Conservation (phyloP, 2,888 invertebrate genomes). For the Ophraella communa region DNA sequence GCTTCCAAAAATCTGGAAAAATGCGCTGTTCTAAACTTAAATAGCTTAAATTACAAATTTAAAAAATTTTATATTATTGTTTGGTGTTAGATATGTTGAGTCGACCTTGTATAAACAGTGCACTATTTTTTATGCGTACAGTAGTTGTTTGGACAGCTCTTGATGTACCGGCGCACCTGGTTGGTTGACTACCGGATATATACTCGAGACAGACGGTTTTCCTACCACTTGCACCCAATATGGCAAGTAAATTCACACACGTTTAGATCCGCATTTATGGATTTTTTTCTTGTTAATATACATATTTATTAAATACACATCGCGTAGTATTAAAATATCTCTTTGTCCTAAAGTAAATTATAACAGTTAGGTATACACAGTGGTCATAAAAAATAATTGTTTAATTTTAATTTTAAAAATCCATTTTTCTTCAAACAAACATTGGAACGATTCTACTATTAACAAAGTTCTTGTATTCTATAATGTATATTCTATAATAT, state of each 20-base stretch:
- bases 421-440: too few species aligned
- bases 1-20: too few species aligned
- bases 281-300: background rate
- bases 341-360: too few species aligned
- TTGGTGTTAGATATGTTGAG: constrained; percentile 14
- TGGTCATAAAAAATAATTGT: too few species aligned
- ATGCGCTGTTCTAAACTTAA: too few species aligned
- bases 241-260: constrained; percentile 47
- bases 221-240: constrained; percentile 55
- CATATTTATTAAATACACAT: background rate
- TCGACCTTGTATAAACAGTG: constrained; percentile 13
- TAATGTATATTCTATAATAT: too few species aligned
- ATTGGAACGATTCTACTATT: too few species aligned
- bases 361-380: too few species aligned
- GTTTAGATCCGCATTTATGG: constrained; percentile 27
- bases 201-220: constrained; percentile 53
- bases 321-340: too few species aligned
- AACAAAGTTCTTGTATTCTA: too few species aligned
- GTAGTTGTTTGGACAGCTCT: constrained; percentile 51
- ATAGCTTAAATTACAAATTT: too few species aligned
- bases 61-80: background rate
- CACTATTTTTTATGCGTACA: constrained; percentile 25
- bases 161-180: constrained; percentile 53
- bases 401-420: too few species aligned
- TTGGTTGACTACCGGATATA: constrained; percentile 55